Base-by-base conservation (phyloP, 2,797 vertebrate genomes). In the Ceyx erithaca region DNA sequence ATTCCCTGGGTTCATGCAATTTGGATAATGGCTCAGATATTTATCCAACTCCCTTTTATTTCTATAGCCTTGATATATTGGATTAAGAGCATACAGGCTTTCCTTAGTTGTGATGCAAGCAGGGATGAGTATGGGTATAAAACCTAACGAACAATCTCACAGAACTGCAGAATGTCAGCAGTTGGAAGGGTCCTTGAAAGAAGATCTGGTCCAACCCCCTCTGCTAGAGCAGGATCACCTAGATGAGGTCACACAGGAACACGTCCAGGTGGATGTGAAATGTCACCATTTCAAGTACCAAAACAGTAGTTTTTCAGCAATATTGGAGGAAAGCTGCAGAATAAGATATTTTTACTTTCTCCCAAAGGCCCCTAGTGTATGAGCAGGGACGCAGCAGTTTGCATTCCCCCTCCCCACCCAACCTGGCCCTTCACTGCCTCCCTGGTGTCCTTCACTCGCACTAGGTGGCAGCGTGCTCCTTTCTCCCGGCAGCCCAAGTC, bases 401-500 rank as follows among this genome's bases (percentile, higher is more conserved):
- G 14, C 9, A 1, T 28, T 45, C 6, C 31, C 66, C 7, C 62
- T 12, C 23, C 41, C 5, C 9, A 9, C 7, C 21, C 58, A 54
- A 15, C 30, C 31, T 15, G 0, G 9, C 18, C 23, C 20, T 6
- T 18, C n/a, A 0, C 45, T 20, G 40, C 55, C 52, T 9, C 46
- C 78, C 19, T 17, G 45, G 48, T 33, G 6, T 0, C 13, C n/a
- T 5, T 0, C 13, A 35, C 17, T 30, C 2, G 10, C 94, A 14
- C 61, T 66, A 93, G 96, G 85, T 85, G 93, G 93, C 95, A 95
- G 91, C n/a, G 9, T 10, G 21, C 4, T 13, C 28, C 79, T 49
- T 73, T 33, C 51, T 57, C n/a, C 28, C 5, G 9, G 15, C 0
- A 17, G 10, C 41, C 43, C 41, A 1, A 4, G 8, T 23, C 17